These are phyloP conservation scores for Elysia crispata DNA, from an alignment of 2,888 invertebrate species.

Conservation along the genomic window DNA sequence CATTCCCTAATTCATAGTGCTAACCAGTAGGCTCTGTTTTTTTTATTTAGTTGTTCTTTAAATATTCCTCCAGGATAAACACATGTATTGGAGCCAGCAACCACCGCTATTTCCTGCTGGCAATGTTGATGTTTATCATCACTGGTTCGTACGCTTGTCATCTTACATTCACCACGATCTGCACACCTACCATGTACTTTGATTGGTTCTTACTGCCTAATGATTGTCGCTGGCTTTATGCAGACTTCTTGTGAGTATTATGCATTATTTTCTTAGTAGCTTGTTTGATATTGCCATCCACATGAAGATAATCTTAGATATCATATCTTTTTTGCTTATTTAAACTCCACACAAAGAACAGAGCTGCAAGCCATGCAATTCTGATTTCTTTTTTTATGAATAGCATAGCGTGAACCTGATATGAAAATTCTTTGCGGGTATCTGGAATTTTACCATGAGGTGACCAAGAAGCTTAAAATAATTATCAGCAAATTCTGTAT, in stretches of 20 bases:
- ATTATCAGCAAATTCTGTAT: too few species aligned
- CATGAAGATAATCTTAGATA: neutral
- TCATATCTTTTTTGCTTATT: neutral
- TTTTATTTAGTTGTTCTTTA: neutral
- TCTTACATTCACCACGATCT: slow-evolving; percentile 90
- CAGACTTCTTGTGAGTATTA: slow-evolving; percentile 81
- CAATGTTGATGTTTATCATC: slow-evolving; percentile 72
- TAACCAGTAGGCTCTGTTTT: too few species aligned
- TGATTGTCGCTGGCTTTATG: slow-evolving; percentile 90
- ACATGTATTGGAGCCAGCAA: slow-evolving; percentile 61
- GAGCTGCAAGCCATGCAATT: too few species aligned
- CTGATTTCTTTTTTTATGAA: too few species aligned
- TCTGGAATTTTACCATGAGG: too few species aligned
- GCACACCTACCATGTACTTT: slow-evolving; percentile 86
- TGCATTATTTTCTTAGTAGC: neutral
- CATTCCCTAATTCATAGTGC: too few species aligned
- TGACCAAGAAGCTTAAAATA: too few species aligned
- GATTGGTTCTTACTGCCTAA: slow-evolving; percentile 86
- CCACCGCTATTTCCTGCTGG: slow-evolving; percentile 74
- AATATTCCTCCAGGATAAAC: neutral
- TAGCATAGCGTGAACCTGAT: too few species aligned
- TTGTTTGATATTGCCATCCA: neutral
- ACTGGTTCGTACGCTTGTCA: slow-evolving; percentile 84
- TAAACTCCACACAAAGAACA: neutral
- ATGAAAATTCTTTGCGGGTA: too few species aligned